Evolutionary conservation across 1,140 invertebrate species (phyloP).

Genomic region (Portunus trituberculatus): DNA sequence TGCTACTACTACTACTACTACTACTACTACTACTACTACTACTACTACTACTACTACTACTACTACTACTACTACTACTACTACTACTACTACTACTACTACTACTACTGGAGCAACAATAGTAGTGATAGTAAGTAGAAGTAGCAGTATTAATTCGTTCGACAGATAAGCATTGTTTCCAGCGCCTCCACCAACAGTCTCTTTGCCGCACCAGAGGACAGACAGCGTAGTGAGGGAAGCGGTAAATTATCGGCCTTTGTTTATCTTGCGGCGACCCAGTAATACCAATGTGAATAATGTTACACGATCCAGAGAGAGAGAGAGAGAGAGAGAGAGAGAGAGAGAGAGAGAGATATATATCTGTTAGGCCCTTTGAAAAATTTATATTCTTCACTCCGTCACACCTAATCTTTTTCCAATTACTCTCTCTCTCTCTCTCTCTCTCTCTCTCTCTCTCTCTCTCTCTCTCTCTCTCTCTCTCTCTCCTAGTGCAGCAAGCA

Average conservation of each 20-base stretch:
- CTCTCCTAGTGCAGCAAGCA: neutral
- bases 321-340: conserved; percentile 18
- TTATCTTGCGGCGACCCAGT: neutral
- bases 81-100: too few species aligned
- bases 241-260: neutral
- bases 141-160: too few species aligned
- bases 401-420: conserved; percentile 14
- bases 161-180: too few species aligned
- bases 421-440: conserved; percentile 20
- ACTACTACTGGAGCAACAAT: too few species aligned
- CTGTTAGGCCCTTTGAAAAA: neutral
- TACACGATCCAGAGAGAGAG: neutral
- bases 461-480: conserved; percentile 15
- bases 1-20: too few species aligned
- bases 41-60: too few species aligned
- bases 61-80: too few species aligned
- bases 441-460: conserved; percentile 14
- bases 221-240: neutral
- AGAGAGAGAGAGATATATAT: neutral
- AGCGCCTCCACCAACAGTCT: too few species aligned
- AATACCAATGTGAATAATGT: neutral
- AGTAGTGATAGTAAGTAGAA: too few species aligned
- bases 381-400: conserved; percentile 12
- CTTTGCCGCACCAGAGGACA: neutral
- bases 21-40: too few species aligned